Evolutionary conservation across 1,140 invertebrate species (phyloP).

Genomic region (Leguminivora glycinivorella): DNA sequence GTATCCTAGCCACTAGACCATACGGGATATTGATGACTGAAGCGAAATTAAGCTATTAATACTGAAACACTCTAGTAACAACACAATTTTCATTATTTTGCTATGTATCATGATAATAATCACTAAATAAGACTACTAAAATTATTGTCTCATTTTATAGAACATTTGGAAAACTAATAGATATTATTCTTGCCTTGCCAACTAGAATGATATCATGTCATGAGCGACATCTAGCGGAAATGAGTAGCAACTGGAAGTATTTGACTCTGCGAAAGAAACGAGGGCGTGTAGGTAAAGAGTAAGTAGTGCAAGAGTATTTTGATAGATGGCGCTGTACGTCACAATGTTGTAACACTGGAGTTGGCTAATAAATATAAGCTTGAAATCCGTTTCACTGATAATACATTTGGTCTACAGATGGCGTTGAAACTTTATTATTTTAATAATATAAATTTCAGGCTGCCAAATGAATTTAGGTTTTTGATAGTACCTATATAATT

Average conservation of each 20-base stretch:
- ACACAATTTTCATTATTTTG: background rate
- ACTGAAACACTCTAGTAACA: background rate
- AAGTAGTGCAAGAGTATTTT: background rate
- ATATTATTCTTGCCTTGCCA: too few species aligned
- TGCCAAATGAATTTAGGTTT: background rate
- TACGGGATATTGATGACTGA: background rate
- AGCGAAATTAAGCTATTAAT: background rate
- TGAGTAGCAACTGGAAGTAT: background rate
- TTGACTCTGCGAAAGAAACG: background rate
- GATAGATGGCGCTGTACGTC: background rate
- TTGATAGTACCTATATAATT: background rate
- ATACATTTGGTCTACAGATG: background rate
- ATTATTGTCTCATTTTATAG: too few species aligned
- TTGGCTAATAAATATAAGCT: background rate
- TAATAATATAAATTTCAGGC: background rate
- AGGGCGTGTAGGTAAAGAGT: background rate
- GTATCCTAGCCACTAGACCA: constrained; percentile 29
- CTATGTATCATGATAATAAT: background rate
- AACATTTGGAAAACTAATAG: too few species aligned
- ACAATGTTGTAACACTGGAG: background rate
- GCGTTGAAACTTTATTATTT: background rate
- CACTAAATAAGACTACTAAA: too few species aligned
- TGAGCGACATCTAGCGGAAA: background rate
- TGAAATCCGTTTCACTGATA: background rate
- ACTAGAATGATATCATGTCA: too few species aligned